Conservation (phyloP, 2,113 vertebrate genomes). For the Ursus arctos region DNA sequence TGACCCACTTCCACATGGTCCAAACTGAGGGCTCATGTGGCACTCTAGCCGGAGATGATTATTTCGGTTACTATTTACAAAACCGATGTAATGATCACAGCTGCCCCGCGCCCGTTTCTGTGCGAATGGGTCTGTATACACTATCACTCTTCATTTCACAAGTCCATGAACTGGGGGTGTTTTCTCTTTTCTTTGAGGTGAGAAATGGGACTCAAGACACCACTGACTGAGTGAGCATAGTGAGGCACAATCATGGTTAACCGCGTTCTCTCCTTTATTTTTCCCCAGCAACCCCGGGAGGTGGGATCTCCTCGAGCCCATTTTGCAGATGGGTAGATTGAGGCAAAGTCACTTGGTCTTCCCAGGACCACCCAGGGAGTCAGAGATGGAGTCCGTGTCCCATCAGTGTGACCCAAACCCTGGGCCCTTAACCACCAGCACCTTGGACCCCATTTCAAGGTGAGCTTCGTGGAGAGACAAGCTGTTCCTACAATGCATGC, state of each 20-base stretch:
- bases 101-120: neutral
- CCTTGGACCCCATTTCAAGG: too few relatives aligned
- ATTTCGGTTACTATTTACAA: neutral
- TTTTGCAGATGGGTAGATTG: neutral
- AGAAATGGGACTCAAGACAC: neutral
- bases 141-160: neutral
- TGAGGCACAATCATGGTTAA: too few relatives aligned
- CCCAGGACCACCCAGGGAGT: neutral
- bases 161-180: too few relatives aligned
- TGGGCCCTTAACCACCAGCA: neutral
- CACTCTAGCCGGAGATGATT: neutral
- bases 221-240: neutral
- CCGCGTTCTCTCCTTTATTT: neutral
- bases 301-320: neutral
- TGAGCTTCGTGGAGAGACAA: neutral
- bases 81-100: neutral
- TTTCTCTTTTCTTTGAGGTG: neutral
- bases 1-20: neutral
- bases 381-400: neutral
- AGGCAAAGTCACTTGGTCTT: neutral
- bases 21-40: fast-evolving
- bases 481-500: neutral
- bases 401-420: neutral
- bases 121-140: fast-evolving
- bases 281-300: neutral